phyloP scores from a whole-genome alignment of 2,113 vertebrate species.

The Cairina moschata region DNA sequence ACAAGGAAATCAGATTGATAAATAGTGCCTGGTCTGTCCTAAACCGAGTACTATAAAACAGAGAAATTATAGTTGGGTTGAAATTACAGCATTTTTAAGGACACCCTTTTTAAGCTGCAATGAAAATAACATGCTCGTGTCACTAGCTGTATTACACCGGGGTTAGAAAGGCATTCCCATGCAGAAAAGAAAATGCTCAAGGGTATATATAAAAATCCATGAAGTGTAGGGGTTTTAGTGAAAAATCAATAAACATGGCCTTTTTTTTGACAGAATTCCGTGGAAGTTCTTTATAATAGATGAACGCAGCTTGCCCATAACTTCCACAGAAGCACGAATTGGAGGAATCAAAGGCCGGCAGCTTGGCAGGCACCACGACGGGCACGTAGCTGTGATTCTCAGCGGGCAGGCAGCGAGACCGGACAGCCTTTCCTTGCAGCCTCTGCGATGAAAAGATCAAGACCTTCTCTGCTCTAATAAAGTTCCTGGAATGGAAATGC shows the following conservation, averaged over 20 bases:
- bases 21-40: neutral
- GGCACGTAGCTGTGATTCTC: neutral
- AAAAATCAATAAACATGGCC: neutral
- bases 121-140: neutral
- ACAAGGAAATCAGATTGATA: neutral
- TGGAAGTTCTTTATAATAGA: neutral
- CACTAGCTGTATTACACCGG: neutral
- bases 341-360: neutral
- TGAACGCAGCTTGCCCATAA: neutral
- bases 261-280: neutral
- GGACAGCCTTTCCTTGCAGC: neutral
- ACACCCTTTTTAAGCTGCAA: neutral
- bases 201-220: neutral
- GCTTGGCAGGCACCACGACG: neutral
- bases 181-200: neutral
- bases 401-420: neutral
- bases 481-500: neutral
- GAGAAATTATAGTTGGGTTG: neutral
- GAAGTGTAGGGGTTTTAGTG: neutral
- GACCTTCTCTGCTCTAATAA: constrained; percentile 1
- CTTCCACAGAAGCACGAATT: neutral
- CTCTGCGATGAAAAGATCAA: neutral
- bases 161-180: neutral
- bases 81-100: neutral
- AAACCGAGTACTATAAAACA: neutral